Percentiles rank a stretch among this genome's conserved stretches.
Evolutionary conservation across 2,888 invertebrate genomes (phyloP).

Genomic region (Watsonalla cultraria): DNA sequence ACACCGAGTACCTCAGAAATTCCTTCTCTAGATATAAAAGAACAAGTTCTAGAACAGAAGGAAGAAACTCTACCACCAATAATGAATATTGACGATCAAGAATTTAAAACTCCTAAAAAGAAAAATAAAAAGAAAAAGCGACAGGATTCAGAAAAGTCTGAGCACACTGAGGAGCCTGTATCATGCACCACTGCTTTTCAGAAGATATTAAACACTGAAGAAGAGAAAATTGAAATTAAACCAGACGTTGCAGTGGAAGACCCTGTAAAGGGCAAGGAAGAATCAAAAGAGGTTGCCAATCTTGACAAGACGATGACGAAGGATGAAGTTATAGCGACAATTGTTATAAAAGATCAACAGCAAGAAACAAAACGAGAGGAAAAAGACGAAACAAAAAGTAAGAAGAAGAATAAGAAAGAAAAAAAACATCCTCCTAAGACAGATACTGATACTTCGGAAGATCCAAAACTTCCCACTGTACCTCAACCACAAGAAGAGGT

Average conservation of each 20-base stretch:
- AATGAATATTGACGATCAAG: conserved; percentile 24
- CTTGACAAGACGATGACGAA: conserved; percentile 8
- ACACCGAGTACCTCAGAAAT: conserved; percentile 9
- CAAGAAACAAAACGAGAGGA: conserved; percentile 6
- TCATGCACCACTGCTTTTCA: conserved; percentile 54
- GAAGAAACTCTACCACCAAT: conserved; percentile 8
- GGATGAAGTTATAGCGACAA: conserved; percentile 1
- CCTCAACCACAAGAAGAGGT: not conserved
- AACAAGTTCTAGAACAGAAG: conserved; percentile 9
- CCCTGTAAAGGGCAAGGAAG: not conserved
- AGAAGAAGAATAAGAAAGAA: conserved; percentile 35
- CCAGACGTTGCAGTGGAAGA: conserved; percentile 8
- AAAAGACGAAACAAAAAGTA: conserved; percentile 17
- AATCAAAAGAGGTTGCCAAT: conserved; percentile 5
- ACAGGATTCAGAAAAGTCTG: conserved; percentile 57
- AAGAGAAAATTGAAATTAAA: conserved; percentile 16
- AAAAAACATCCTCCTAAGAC: conserved; percentile 19
- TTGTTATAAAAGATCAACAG: conserved; percentile 6
- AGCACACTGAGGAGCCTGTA: conserved; percentile 41
- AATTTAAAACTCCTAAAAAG: conserved; percentile 41
- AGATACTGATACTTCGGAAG: not conserved
- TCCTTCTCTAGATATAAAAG: conserved; percentile 8
- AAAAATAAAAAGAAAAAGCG: conserved; percentile 66
- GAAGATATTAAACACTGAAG: conserved; percentile 33
- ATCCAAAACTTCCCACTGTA: not conserved